phyloP scores from a whole-genome alignment of 2,888 invertebrate genomes.

The Hyalella azteca region DNA sequence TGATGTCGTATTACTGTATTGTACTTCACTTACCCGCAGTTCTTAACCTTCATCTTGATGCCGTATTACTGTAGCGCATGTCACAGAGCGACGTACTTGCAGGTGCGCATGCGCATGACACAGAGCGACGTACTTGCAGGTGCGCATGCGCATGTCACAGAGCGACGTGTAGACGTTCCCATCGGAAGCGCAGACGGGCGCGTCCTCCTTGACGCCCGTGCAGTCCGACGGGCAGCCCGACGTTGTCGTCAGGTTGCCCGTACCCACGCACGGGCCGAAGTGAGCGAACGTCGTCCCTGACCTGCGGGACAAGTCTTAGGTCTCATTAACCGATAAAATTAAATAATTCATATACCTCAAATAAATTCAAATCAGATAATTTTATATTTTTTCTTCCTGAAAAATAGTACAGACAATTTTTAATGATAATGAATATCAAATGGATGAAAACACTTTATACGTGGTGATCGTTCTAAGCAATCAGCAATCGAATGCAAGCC shows the following conservation, averaged over 20 bases:
- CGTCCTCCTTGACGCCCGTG: constrained; percentile 83
- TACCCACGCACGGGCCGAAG: constrained; percentile 71
- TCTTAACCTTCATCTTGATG: constrained; percentile 89
- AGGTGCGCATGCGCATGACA: constrained; percentile 88
- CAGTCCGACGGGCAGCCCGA: constrained; percentile 81
- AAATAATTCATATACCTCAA: too few relatives aligned
- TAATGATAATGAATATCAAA: too few relatives aligned
- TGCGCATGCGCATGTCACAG: constrained; percentile 89
- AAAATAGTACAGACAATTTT: too few relatives aligned
- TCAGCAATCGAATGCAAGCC: too few relatives aligned
- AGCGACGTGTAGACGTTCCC: constrained; percentile 91
- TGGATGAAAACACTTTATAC: too few relatives aligned
- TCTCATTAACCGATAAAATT: too few relatives aligned
- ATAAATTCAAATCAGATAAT: too few relatives aligned
- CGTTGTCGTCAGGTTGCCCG: constrained; percentile 65
- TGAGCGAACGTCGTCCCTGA: constrained; percentile 71
- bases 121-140: constrained; percentile 93
- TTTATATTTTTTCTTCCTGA: too few relatives aligned
- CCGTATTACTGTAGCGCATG: constrained; percentile 91
- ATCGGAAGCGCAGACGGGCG: constrained; percentile 89
- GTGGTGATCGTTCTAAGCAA: too few relatives aligned
- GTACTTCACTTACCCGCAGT: constrained; percentile 75
- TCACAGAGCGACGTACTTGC: constrained; percentile 92
- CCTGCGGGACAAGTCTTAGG: too few relatives aligned
- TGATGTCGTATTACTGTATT: background rate